Base-by-base conservation (phyloP, 1,140 invertebrate genomes). In the Platorchestia sp. region DNA sequence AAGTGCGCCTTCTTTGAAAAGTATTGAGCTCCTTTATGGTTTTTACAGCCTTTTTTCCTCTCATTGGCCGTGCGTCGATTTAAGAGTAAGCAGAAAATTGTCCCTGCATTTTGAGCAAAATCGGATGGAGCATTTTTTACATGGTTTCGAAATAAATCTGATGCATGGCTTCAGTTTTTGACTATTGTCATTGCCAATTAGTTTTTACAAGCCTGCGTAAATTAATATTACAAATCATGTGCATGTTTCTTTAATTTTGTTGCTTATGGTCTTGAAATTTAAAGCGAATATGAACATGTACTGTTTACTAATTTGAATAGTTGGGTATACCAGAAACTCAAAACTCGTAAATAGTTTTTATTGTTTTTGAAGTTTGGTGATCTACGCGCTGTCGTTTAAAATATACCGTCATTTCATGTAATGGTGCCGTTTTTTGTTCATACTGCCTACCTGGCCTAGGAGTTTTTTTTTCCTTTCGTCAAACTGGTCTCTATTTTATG, bases 1-100 rank as follows among this genome's bases (percentile, higher is more conserved):
- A 93, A 93, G 91, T 45, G 91, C 44, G 45, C 59, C 59, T 75
- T 75, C 59, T 75, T 75, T 75, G 59, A 75, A 75, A 75, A 75
- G 59, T 75, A 75, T 75, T 75, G 59, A 75, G 59, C 59, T 75
- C 59, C 59, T 75, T 75, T 75, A 75, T 75, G 59, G 59, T 75
- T 75, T 51, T 75, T 75, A 75, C 36, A 75, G 59, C 59, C 59
- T 75, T 75, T 75, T 75, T 75, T 51, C 47, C 59, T 75, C 59
- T 75, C 59, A 22, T 36, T 3, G 59, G 59, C 59, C 59, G 59
- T 75, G 59, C 27, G 59, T 75, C 59, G 59, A 75, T 75, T 75
- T 75, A 36, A 75, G 59, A 75, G 59, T 75, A 36, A 36, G 59
- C 59, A 22, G 10, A 75, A 75, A 75, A 75, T 75, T 75, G 59